Evolutionary conservation across 53 echinoderm and acorn worm species (phyloP), one percentile per base, ranked within the genome.

Genomic region (Arbacia lixula): DNA sequence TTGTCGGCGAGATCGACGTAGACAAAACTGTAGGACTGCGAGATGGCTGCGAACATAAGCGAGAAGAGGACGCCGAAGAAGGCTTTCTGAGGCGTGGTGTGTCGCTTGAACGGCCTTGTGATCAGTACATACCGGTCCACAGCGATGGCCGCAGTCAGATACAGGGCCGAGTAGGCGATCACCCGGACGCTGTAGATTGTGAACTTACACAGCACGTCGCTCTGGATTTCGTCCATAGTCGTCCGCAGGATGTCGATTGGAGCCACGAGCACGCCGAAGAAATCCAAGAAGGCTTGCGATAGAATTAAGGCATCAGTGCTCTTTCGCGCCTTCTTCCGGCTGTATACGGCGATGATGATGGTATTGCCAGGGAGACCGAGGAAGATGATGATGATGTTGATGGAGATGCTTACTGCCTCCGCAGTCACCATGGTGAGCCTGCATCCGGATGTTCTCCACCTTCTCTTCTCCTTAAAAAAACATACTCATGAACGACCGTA

Each of bases 321-420:
- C 60, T 78, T 78, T 60, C 58, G 56, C 10, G 57, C 38, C 25
- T 58, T 78, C 60, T 60, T 78, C 21, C 78, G 78, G 29, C 38
- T 26, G 60, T 78, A 78, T 10, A 78, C 78, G 2, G 78, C 78
- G 57, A 78, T 78, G 58, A 78, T 78, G 25, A 78, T 36, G 19
- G 60, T 37, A 41, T 78, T 78, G 2, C 78, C 78, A 22, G 60
- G 36, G 14, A 78, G 16, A 14, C 78, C 78, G 16, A 78, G 40
- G 6, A 43, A n/a, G 36, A 78, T 78, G 5, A 78, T 14, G 58
- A 58, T 24, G 25, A 78, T 25, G 40, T 78, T 78, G 12, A 78
- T 38, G 14, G 60, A 14, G 36, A 58, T 21, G 60, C 57, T 78
- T 22, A 58, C 78, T 26, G 58, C 58, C 24, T 78, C 78, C 1